Percentiles rank a stretch among this genome's conserved stretches.
These are phyloP conservation scores for Mustelus asterias DNA, from an alignment of 2,113 vertebrate genomes.

Conservation along the genomic window DNA sequence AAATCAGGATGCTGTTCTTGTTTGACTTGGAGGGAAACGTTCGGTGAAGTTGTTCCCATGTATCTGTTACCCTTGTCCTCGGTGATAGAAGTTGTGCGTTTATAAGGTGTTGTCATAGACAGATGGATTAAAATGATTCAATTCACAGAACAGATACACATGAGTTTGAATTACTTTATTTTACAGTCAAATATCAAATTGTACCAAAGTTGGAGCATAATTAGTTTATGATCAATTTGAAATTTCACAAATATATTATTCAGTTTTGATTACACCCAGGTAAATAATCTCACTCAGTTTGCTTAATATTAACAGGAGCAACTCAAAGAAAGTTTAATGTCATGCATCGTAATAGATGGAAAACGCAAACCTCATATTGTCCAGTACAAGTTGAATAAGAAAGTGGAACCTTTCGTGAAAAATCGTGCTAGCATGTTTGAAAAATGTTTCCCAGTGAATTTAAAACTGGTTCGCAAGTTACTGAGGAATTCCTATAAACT, in stretches of 20 bases:
- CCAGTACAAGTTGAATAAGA: conserved; percentile 56
- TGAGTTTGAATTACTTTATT: neutral
- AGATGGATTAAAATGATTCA: neutral
- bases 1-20: too few species aligned
- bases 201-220: neutral
- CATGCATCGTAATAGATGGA: conserved; percentile 56
- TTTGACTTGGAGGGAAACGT: too few species aligned
- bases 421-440: conserved; percentile 82
- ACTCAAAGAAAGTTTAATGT: conserved; percentile 63
- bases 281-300: conserved; percentile 35
- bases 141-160: neutral
- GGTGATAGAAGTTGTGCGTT: too few species aligned
- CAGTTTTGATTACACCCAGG: neutral
- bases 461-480: conserved; percentile 66
- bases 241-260: neutral
- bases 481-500: conserved; percentile 69
- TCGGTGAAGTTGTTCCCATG: too few species aligned
- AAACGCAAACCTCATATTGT: conserved; percentile 58
- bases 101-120: neutral
- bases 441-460: conserved; percentile 67
- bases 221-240: neutral
- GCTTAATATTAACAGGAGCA: conserved; percentile 60
- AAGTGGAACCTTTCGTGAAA: conserved; percentile 63
- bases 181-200: neutral
- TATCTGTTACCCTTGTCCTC: neutral